Evolutionary conservation across 1,140 invertebrate species (phyloP), one percentile per base, ranked within the genome.

Genomic region (Chymomyza costata): DNA sequence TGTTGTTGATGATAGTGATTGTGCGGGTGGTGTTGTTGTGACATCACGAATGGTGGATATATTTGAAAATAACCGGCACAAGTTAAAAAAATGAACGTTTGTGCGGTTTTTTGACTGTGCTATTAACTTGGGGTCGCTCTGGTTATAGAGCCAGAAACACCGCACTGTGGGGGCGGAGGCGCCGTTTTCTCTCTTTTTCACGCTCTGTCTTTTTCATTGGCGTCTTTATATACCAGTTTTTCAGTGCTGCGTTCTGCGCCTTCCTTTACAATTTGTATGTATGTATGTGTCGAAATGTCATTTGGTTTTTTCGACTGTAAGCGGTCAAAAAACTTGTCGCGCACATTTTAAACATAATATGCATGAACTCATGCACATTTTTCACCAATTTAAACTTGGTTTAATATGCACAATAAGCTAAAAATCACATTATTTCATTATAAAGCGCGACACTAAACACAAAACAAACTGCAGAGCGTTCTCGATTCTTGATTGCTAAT

Each of bases 211-310:
- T 74, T 74, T 64, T 58, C 64, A 70, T 63, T 64, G 71, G 73
- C 73, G 71, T 71, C 63, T 80, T 78, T 78, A 78, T 78, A 80
- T 80, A 78, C 71, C 71, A 78, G 71, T 80, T 78, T 80, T 76
- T 78, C 64, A 56, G 32, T 51, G 46, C n/a, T n/a, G n/a, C n/a
- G n/a, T 57, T 60, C 50, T 65, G 53, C 61, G n/a, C n/a, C 54
- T 62, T 55, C 49, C 58, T 30, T 17, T 35, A 52, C 52, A 40
- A 49, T 56, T 28, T 65, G 69, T 69, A 48, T 76, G 57, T 73
- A 52, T 74, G 71, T 78, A 71, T 78, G 73, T 80, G 70, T 71
- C 67, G 71, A 66, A 80, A 76, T 78, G 73, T 63, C 71, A 66
- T 74, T 67, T 55, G 47, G 53, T 67, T 63, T 37, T 45, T 53